Conservation (phyloP, 1,140 invertebrate species). For the Heliconius nattereri region DNA sequence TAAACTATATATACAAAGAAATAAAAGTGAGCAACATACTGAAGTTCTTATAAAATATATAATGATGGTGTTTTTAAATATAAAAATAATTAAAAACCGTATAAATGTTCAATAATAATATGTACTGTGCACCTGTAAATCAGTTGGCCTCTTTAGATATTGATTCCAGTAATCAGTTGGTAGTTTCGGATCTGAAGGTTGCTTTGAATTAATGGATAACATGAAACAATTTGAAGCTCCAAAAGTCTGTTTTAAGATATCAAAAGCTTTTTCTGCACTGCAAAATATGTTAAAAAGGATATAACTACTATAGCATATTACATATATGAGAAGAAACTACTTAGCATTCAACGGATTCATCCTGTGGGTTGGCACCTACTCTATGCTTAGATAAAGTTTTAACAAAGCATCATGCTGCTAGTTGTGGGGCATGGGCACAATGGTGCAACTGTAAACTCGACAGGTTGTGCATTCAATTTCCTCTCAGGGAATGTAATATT, state of each 20-base stretch:
- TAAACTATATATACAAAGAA: too few species aligned
- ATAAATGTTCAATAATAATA: neutral
- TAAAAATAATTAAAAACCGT: neutral
- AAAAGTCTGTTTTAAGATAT: slow-evolving; percentile 92
- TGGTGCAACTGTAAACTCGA: too few species aligned
- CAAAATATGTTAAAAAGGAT: slow-evolving; percentile 24
- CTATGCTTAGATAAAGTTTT: too few species aligned
- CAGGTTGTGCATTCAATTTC: too few species aligned
- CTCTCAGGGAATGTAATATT: too few species aligned
- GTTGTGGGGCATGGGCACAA: too few species aligned
- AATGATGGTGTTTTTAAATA: neutral
- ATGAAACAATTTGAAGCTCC: slow-evolving; percentile 93
- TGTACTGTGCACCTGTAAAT: slow-evolving; percentile 44
- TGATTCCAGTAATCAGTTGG: slow-evolving; percentile 92
- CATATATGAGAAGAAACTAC: too few species aligned
- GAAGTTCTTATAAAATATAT: neutral
- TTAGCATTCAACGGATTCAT: too few species aligned
- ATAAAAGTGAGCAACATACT: too few species aligned
- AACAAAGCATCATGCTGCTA: too few species aligned
- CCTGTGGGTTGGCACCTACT: too few species aligned
- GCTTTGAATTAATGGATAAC: slow-evolving; percentile 92
- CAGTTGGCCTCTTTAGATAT: slow-evolving; percentile 85
- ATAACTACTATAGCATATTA: too few species aligned
- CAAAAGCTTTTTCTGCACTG: slow-evolving; percentile 91
- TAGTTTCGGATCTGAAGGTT: slow-evolving; percentile 81